These are phyloP conservation scores for Parapsyche elsis DNA, from an alignment of 1,140 invertebrate species.

Conservation along the genomic window DNA sequence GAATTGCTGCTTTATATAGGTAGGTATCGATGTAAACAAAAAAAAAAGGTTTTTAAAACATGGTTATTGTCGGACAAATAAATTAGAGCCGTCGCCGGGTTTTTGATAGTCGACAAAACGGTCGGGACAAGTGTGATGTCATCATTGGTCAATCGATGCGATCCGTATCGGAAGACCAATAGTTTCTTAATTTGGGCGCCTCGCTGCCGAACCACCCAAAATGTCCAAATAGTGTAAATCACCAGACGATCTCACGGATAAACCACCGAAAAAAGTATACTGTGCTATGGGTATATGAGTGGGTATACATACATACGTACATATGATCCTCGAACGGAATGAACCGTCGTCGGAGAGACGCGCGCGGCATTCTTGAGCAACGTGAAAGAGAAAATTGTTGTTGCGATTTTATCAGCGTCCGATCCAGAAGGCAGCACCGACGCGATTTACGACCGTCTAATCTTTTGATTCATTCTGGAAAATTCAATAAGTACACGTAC, in stretches of 20 bases:
- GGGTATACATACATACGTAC: neutral
- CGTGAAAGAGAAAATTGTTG: constrained; percentile 17
- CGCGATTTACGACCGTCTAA: constrained; percentile 18
- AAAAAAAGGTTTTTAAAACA: constrained; percentile 28
- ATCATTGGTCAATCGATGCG: constrained; percentile 41
- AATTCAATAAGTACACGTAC: neutral
- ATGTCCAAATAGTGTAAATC: constrained; percentile 39
- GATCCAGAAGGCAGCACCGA: constrained; percentile 5
- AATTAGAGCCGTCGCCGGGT: constrained; percentile 43
- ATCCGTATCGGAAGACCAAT: constrained; percentile 27
- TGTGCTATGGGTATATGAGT: neutral
- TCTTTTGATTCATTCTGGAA: neutral
- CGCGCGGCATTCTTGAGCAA: neutral
- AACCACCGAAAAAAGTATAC: neutral
- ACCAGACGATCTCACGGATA: neutral
- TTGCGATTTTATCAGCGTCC: constrained; percentile 19
- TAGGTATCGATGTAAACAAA: neutral
- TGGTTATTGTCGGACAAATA: constrained; percentile 44
- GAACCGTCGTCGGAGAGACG: neutral
- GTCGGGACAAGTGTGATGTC: constrained; percentile 43
- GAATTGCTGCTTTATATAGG: neutral
- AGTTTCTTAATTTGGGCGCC: constrained; percentile 42
- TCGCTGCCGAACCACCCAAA: constrained; percentile 32
- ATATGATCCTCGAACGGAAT: neutral
- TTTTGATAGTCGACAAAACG: constrained; percentile 48